These are phyloP conservation scores for Spinus olivaceus DNA, from an alignment of 2,797 vertebrate genomes.

Conservation along the genomic window DNA sequence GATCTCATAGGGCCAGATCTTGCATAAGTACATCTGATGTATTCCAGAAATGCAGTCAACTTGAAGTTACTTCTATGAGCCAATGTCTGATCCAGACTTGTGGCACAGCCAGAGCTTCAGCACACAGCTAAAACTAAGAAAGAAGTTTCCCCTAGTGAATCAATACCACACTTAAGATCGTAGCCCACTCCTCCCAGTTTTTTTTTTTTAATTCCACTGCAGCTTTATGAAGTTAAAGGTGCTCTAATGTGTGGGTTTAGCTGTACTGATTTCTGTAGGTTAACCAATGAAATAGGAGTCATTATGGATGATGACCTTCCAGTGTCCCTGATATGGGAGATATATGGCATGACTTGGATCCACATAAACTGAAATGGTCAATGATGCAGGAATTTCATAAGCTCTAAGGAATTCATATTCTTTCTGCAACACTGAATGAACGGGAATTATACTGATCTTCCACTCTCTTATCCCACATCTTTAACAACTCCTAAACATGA, in stretches of 20 bases:
- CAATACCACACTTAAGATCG: background rate
- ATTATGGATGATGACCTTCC: background rate
- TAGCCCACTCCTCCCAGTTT: background rate
- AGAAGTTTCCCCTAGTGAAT: background rate
- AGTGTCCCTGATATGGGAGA: background rate
- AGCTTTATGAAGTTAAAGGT: background rate
- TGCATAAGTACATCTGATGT: background rate
- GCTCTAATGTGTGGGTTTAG: background rate
- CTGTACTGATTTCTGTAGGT: background rate
- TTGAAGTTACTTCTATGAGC: background rate
- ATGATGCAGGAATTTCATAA: constrained; percentile 34
- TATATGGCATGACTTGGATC: background rate
- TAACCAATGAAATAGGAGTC: background rate
- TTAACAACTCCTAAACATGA: background rate
- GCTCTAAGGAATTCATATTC: constrained; percentile 4
- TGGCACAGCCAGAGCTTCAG: background rate
- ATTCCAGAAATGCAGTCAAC: background rate
- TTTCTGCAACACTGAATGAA: constrained; percentile 28
- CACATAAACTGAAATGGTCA: constrained; percentile 27
- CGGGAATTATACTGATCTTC: constrained; percentile 12
- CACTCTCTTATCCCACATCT: background rate
- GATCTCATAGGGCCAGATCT: background rate
- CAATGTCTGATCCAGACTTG: background rate
- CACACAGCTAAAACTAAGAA: background rate
- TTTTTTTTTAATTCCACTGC: background rate